Percentiles rank a stretch among this genome's conserved stretches.
phyloP scores from a whole-genome alignment of 2,888 invertebrate genomes.

The Teleiodes luculella region DNA sequence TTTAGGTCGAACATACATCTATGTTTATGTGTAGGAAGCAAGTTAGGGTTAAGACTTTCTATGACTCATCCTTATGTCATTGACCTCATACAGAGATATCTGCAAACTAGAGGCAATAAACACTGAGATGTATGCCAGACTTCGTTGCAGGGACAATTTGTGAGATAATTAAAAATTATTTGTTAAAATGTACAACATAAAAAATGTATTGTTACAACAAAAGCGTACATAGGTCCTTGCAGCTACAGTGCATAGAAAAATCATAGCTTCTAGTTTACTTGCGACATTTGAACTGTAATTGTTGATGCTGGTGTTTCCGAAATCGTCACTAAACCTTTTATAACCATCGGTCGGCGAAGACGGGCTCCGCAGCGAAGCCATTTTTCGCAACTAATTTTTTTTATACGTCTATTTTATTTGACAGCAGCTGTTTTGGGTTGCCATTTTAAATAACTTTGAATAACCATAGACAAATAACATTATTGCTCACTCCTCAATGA shows the following conservation, averaged over 20 bases:
- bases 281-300: slow-evolving; percentile 81
- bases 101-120: slow-evolving; percentile 38
- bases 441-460: neutral
- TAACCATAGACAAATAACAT: neutral
- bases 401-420: slow-evolving; percentile 18
- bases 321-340: slow-evolving; percentile 81
- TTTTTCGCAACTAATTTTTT: slow-evolving; percentile 63
- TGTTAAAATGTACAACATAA: slow-evolving; percentile 53
- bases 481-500: neutral
- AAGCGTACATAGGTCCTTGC: slow-evolving; percentile 65
- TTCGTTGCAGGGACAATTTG: slow-evolving; percentile 37
- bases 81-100: slow-evolving; percentile 37
- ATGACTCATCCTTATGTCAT: slow-evolving; percentile 66
- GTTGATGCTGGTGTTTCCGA: slow-evolving; percentile 75
- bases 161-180: slow-evolving; percentile 63
- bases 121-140: slow-evolving; percentile 27
- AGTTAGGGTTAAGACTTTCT: slow-evolving; percentile 34
- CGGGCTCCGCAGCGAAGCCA: slow-evolving; percentile 77
- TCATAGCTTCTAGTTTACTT: slow-evolving; percentile 76
- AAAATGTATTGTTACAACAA: slow-evolving; percentile 72
- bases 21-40: slow-evolving; percentile 40
- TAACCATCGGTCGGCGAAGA: slow-evolving; percentile 80
- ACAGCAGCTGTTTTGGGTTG: slow-evolving; percentile 4
- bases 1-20: slow-evolving; percentile 30
- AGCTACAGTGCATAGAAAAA: slow-evolving; percentile 70